Percentiles rank a stretch among this genome's conserved stretches.
Conservation (phyloP, 2,888 invertebrate species). For the Agrochola macilenta region DNA sequence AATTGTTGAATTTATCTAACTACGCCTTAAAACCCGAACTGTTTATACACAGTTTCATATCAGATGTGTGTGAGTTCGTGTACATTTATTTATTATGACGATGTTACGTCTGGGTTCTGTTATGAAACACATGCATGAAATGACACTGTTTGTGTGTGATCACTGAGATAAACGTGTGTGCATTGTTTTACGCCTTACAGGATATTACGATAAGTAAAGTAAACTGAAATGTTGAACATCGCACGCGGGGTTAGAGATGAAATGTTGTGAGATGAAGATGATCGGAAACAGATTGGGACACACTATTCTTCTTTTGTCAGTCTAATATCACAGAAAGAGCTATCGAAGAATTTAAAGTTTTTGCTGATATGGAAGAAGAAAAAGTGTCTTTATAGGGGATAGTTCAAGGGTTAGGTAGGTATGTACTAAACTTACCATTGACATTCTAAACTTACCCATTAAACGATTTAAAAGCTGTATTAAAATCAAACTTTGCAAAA, state of each 20-base stretch:
- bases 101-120: conserved; percentile 25
- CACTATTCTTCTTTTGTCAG: not conserved
- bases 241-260: not conserved
- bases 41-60: conserved; percentile 33
- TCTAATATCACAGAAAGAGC: not conserved
- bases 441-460: too few species aligned
- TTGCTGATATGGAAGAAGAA: not conserved
- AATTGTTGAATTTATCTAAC: conserved; percentile 19
- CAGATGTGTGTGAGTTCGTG: conserved; percentile 20
- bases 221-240: conserved; percentile 29
- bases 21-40: conserved; percentile 30
- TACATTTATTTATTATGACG: conserved; percentile 43
- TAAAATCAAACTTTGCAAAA: too few species aligned
- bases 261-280: not conserved
- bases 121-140: conserved; percentile 33
- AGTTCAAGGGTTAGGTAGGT: not conserved
- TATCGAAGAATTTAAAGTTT: not conserved
- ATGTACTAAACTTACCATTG: not conserved
- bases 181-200: conserved; percentile 49
- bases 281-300: not conserved
- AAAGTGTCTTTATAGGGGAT: too few species aligned
- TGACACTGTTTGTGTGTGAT: conserved; percentile 42
- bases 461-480: too few species aligned
- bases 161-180: conserved; percentile 39
- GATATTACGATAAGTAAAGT: conserved; percentile 48